Evolutionary conservation across 1,140 invertebrate genomes (phyloP), one percentile per base, ranked within the genome.

Genomic region (Nephotettix cincticeps): DNA sequence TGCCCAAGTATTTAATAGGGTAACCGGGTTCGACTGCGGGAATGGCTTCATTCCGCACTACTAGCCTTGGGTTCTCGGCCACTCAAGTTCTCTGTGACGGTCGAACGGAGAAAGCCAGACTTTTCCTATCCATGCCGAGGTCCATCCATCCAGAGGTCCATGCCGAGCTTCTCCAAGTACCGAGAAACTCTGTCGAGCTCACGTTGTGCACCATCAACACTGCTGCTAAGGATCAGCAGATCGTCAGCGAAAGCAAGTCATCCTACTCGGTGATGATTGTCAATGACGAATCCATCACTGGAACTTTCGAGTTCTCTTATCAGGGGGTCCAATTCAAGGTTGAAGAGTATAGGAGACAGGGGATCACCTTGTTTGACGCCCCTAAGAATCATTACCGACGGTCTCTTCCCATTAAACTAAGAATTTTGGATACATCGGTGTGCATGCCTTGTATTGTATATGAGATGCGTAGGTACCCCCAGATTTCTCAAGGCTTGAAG

Each of bases 301-400:
- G 6, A 25, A n/a, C 1, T 1, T 13, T 66, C 63, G 17, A 66
- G 19, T 27, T 21, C 3, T 1, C 28, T 14, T 11, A 66, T n/a
- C 30, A 66, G 32, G 1, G 19, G 25, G 28, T 66, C 30, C 63
- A 66, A 9, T 30, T 36, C 63, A 3, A 66, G 27, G 30, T 66
- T 66, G 30, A 66, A 66, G 13, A 66, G 30, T 1, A 66, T 30
- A 1, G 63, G 63, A 9, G 63, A 66, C 3, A 66, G 27, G 11
- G 63, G 13, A 27, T 66, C 63, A 4, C 63, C 63, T 27, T 66
- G 63, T 23, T 66, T 66, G 14, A 66, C 32, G 9, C 63, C 19
- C 14, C 30, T 2, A 2, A 13, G 13, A 11, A 66, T n/a, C 9
- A 14, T 17, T 17, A 32, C 28, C 28, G 14, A n/a, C 1, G 19